Base-by-base conservation (phyloP, 2,888 invertebrate species). In the Lithodes maja region DNA sequence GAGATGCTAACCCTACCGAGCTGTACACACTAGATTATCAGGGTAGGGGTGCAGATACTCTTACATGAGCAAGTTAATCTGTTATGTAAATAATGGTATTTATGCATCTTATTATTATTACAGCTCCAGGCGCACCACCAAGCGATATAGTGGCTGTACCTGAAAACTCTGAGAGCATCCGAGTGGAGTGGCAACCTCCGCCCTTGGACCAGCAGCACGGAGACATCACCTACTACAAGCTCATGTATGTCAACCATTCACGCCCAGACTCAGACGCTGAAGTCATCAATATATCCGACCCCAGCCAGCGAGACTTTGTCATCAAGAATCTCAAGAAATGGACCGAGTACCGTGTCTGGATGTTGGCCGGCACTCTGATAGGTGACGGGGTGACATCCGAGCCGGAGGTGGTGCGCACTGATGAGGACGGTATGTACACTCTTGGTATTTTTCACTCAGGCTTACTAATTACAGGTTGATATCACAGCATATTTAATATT, bases 341-440 rank as follows among this genome's bases (percentile, higher is more conserved):
- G 98, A 98, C 98, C 91, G 97, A 97, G 94, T 99, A 99, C 95
- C 96, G 98, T 94, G 96, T 99, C 93, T 98, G 98, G 98, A 97
- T 99, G 93, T 95, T 98, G 93, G 99, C 99, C 92, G 98, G 98
- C 93, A 99, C 99, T 93, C 96, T 96, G 93, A 98, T 99, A 93
- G 99, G 99, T 93, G 98, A 98, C 94, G 99, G 99, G 92, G 99
- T 97, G 92, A 96, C 96, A 93, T 98, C 98, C 93, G 97, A 96
- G 94, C 98, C 98, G 92, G 96, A 98, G 95, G 96, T 96, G 93
- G 97, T 98, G 93, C 97, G 97, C 95, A 99, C 99, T 92, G 97
- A 97, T 94, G 99, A 99, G 97, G 99, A 98, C 96, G 99, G 99
- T 99, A 98, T 96, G 98, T 93, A 92, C 69, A 33, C 15, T 61